phyloP scores from a whole-genome alignment of 2,797 vertebrate genomes.

The Taenioides sp. region DNA sequence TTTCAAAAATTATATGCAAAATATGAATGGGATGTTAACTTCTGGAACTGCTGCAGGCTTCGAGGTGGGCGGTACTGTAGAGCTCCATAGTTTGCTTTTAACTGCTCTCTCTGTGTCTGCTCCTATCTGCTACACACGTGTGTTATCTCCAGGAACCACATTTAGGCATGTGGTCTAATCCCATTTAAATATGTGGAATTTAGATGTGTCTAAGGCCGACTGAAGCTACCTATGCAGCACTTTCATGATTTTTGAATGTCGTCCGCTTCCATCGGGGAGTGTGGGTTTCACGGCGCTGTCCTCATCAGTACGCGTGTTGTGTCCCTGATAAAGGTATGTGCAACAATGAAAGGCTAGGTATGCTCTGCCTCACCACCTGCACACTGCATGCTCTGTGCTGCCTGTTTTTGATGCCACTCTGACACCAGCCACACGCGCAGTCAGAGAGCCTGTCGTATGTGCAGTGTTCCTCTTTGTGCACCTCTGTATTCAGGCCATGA shows the following conservation, averaged over 20 bases:
- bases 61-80: too few relatives aligned
- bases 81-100: too few relatives aligned
- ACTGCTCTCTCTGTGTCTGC: not conserved
- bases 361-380: conserved; percentile 43
- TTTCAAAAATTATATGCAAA: too few relatives aligned
- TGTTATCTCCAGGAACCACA: conserved; percentile 13
- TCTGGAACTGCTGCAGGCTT: too few relatives aligned
- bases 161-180: conserved; percentile 1
- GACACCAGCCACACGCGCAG: conserved; percentile 37
- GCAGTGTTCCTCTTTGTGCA: conserved; percentile 17
- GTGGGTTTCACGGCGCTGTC: conserved; percentile 24
- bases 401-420: conserved; percentile 55
- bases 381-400: conserved; percentile 35
- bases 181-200: conserved; percentile 1
- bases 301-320: conserved; percentile 59
- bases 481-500: conserved; percentile 18
- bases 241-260: conserved; percentile 44
- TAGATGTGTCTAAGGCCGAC: conserved; percentile 1
- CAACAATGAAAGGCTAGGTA: conserved; percentile 43
- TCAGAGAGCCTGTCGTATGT: conserved; percentile 33
- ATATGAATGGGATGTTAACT: too few relatives aligned
- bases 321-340: conserved; percentile 63
- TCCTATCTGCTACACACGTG: conserved; percentile 2
- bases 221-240: conserved; percentile 27
- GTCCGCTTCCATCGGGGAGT: conserved; percentile 26